Conservation (phyloP, 2,797 vertebrate species). For the Cheracebus regulus region DNA sequence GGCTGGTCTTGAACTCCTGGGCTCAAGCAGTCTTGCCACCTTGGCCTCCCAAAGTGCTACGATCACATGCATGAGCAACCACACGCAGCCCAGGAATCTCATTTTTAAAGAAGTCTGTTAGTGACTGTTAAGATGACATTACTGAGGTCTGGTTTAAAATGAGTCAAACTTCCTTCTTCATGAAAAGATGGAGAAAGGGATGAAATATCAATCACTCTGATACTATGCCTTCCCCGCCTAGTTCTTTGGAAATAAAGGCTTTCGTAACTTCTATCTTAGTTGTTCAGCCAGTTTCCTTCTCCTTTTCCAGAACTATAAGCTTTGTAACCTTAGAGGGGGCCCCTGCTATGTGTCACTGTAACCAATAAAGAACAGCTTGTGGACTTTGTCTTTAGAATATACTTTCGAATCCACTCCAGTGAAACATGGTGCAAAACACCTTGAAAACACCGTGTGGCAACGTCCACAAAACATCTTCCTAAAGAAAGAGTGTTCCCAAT, state of each 20-base stretch:
- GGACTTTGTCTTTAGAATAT: background rate
- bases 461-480: background rate
- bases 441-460: background rate
- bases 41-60: too few species aligned
- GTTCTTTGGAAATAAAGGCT: constrained; percentile 16
- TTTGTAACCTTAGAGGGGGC: background rate
- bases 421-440: background rate
- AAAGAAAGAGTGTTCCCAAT: background rate
- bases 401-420: background rate
- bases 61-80: too few species aligned
- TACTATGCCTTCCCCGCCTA: background rate
- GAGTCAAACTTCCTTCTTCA: background rate
- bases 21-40: too few species aligned
- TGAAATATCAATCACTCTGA: background rate
- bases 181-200: background rate
- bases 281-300: background rate
- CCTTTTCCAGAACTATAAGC: background rate
- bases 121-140: background rate
- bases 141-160: constrained; percentile 5
- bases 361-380: background rate
- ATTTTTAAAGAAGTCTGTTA: background rate
- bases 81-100: background rate
- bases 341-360: background rate
- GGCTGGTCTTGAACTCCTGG: too few species aligned
- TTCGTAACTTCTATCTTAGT: background rate